These are phyloP conservation scores for Hemistola chrysoprasaria DNA, from an alignment of 2,888 invertebrate genomes.

Conservation along the genomic window DNA sequence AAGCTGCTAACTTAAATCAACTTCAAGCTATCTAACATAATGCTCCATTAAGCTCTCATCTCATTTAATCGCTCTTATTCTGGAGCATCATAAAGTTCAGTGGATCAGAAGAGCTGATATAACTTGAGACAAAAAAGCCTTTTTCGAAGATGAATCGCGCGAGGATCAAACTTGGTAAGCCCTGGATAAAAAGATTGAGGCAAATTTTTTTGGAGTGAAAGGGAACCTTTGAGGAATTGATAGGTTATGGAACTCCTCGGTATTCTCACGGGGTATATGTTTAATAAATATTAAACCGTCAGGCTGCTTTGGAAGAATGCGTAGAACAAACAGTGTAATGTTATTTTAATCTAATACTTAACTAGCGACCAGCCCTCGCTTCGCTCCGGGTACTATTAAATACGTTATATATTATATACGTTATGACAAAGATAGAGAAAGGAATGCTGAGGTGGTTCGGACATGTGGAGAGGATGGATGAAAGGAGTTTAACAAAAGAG, in stretches of 20 bases:
- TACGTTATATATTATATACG: too few species aligned
- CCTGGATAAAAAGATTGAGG: constrained; percentile 28
- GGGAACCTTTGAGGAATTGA: constrained; percentile 24
- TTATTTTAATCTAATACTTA: too few species aligned
- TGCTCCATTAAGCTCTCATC: constrained; percentile 7
- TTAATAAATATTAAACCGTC: too few species aligned
- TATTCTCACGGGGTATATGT: too few species aligned
- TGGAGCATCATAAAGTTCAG: constrained; percentile 49
- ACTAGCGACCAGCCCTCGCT: too few species aligned
- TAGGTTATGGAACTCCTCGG: constrained; percentile 1
- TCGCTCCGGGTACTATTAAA: too few species aligned
- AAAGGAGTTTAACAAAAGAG: too few species aligned
- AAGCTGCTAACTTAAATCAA: background rate
- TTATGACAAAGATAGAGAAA: too few species aligned
- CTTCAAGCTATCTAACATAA: constrained; percentile 1
- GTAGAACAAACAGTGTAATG: too few species aligned
- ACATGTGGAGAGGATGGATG: too few species aligned
- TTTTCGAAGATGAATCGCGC: constrained; percentile 27
- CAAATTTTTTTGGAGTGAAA: constrained; percentile 27
- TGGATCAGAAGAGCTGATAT: constrained; percentile 46
- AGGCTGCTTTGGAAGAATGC: too few species aligned
- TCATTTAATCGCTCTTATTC: constrained; percentile 13
- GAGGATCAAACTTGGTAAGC: constrained; percentile 28
- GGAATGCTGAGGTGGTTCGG: too few species aligned
- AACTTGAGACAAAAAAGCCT: constrained; percentile 39